Evolutionary conservation across 1,140 invertebrate species (phyloP), one percentile per base, ranked within the genome.

Genomic region (Orchesella cincta): DNA sequence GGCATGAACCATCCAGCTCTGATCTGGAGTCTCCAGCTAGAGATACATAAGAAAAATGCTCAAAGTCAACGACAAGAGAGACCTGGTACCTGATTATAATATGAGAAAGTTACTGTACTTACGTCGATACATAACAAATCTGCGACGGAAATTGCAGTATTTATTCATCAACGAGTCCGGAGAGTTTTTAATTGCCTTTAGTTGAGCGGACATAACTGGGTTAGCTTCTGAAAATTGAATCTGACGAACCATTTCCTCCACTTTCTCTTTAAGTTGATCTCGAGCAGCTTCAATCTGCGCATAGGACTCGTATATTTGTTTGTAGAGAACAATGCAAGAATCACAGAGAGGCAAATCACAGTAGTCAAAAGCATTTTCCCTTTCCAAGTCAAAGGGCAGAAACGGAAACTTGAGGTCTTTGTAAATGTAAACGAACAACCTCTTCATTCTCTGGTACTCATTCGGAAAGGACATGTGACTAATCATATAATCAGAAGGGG

Each of bases 301-400:
- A n/a, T 67, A 67, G 62, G 62, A 3, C 8, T 67, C 62, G 33
- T 67, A 67, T 1, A 67, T 67, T 31, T 33, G 26, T 33, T 29
- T 67, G 62, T 67, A 67, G 1, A 67, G 14, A 5, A 5, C 8
- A 33, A 67, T 67, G 31, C 62, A 67, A 67, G 3, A 33, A n/a
- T 67, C 62, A 33, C 62, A 67, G 3, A 67, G 31, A 8, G 62
- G 62, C 14, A 67, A 33, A n/a, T 67, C 62, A 33, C 62, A 67
- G n/a, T 67, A 67, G n/a, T 67, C 62, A 67, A 67, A 67, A 29
- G 33, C 62, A 67, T 29, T 67, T 33, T 67, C 62, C n/a, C 62
- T 26, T 31, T 29, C 62, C 29, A 67, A 31, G 31, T 67, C 62
- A 31, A 67, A 67, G 33, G 62, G 62, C 62, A 67, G 23, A 23